Evolutionary conservation across 2,113 vertebrate genomes (phyloP), one percentile per base, ranked within the genome.

Genomic region (Marmota monax): DNA sequence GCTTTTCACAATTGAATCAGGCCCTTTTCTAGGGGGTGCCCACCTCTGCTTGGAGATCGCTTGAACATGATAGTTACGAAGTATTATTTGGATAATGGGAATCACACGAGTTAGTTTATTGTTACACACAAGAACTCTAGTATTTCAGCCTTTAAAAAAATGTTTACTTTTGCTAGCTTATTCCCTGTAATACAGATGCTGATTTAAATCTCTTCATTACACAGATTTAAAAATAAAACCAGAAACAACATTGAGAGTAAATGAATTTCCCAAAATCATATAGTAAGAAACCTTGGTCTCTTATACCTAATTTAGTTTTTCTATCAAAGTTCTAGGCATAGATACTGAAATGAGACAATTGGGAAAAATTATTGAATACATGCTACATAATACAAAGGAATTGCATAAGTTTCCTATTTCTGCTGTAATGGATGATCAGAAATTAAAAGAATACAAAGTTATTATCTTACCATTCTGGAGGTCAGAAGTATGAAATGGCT

Each of bases 111-210:
- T 69, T 89, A 72, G 48, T 25, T 87, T 83, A 88, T 23, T 32
- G 8, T 39, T 70, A 61, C 8, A 63, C 25, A 27, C 61, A 63
- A 27, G 22, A 61, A 63, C 61, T 63, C 61, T 76, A 83, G 20
- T 84, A 79, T 42, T 78, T 83, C 51, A 90, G 73, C 22, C 5
- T 84, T 69, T 95, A 51, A 18, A 88, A 42, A 91, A 29, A 88
- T 58, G 22, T 78, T 96, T 88, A 72, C 9, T 90, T 73, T 96
- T 92, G n/a, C 34, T 84, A 92, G 70, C 84, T 88, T 86, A 82
- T 85, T 78, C 27, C 5, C 80, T 61, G 3, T 88, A 65, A 76
- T 70, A 90, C 14, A 10, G 39, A 95, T 77, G 32, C 27, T 92
- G 6, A 72, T 78, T 85, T 77, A 89, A 85, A 88, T 25, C 37